Evolutionary conservation across 2,888 invertebrate genomes (phyloP).

Genomic region (Geophilus truncorum): DNA sequence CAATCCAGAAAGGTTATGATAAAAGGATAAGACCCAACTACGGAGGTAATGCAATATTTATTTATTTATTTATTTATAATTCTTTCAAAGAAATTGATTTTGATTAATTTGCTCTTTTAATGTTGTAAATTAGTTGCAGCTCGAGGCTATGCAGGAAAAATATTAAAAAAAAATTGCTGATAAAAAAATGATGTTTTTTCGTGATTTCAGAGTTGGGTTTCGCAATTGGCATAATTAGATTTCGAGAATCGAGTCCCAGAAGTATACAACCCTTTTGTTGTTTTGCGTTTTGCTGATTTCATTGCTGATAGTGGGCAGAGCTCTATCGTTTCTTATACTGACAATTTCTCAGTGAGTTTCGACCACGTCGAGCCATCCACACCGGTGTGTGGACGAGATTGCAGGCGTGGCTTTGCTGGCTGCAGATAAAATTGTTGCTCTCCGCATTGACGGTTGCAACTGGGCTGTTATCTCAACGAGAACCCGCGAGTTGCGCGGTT

Average conservation of each 20-base stretch:
- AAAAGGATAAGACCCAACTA: slow-evolving; percentile 99
- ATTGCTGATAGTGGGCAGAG: not conserved
- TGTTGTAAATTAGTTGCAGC: too few species aligned
- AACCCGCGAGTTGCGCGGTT: not conserved
- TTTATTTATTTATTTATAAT: not conserved
- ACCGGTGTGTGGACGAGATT: not conserved
- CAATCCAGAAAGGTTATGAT: slow-evolving; percentile 95
- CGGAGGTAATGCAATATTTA: slow-evolving; percentile 69
- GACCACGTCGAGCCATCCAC: not conserved
- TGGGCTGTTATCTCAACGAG: not conserved
- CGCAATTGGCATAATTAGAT: too few species aligned
- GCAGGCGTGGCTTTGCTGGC: slow-evolving; percentile 18
- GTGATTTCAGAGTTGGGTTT: too few species aligned
- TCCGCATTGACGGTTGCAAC: not conserved
- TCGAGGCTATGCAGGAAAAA: too few species aligned
- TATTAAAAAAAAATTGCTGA: too few species aligned
- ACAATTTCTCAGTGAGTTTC: slow-evolving; percentile 2
- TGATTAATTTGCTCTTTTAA: too few species aligned
- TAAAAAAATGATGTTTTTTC: too few species aligned
- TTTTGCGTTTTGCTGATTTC: not conserved
- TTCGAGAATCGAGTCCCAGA: too few species aligned
- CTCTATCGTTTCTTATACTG: not conserved
- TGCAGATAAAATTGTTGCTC: not conserved
- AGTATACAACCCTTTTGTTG: not conserved
- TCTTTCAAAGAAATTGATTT: too few species aligned